Evolutionary conservation across 2,888 invertebrate genomes (phyloP).

Genomic region (Philopedon plagiatum): DNA sequence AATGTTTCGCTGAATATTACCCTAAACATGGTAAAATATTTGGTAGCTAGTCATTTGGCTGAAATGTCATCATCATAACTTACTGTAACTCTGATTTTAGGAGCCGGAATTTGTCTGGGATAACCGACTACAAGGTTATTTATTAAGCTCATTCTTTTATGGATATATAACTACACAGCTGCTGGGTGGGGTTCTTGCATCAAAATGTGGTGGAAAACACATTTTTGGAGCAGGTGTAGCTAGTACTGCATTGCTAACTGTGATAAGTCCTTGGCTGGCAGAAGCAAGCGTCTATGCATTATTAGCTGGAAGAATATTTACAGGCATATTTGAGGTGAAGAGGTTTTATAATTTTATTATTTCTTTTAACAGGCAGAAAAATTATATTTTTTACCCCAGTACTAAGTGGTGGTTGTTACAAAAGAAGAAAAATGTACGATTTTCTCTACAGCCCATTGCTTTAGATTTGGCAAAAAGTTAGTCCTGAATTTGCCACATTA

Average conservation of each 20-base stretch:
- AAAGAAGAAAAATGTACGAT: too few relatives aligned
- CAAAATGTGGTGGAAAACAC: conserved; percentile 87
- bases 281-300: conserved; percentile 79
- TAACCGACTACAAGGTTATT: conserved; percentile 80
- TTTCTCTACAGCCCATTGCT: too few relatives aligned
- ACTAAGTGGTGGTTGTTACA: too few relatives aligned
- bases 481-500: too few relatives aligned
- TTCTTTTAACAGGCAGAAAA: too few relatives aligned
- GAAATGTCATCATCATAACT: too few relatives aligned
- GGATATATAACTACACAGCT: conserved; percentile 89
- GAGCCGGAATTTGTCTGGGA: conserved; percentile 81
- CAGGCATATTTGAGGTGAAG: conserved; percentile 60
- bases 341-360: not conserved
- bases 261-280: conserved; percentile 84
- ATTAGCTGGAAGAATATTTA: conserved; percentile 74
- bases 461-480: too few relatives aligned
- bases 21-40: too few relatives aligned
- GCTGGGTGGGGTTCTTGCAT: conserved; percentile 86
- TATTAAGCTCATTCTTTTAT: conserved; percentile 91
- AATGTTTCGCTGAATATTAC: too few relatives aligned
- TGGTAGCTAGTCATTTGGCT: too few relatives aligned
- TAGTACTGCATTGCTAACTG: conserved; percentile 82
- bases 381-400: too few relatives aligned
- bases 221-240: conserved; percentile 85
- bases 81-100: too few relatives aligned